Evolutionary conservation across 2,113 vertebrate genomes (phyloP), one percentile per base, ranked within the genome.

Genomic region (Lathamus discolor): DNA sequence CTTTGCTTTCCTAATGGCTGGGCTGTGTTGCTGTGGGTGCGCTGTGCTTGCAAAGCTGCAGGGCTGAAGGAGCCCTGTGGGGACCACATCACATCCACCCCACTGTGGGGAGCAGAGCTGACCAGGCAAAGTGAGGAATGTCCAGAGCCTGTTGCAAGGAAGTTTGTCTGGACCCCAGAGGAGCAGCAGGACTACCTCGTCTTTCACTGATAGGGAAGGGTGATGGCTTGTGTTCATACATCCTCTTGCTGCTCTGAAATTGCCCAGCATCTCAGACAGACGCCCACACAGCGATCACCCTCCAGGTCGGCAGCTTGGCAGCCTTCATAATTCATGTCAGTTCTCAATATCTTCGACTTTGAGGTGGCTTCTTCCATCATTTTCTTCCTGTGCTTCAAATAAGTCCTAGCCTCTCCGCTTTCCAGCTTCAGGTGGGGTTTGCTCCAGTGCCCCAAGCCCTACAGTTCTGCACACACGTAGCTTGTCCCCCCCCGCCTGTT

Each of bases 21-120:
- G 33, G 22, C 73, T 81, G n/a, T 3, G 3, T 31, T 2, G 7
- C 78, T 51, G n/a, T 0, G 1, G 9, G 10, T 29, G 35, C 0
- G 2, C 35, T 41, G 63, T 9, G 43, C 48, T 74, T 54, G 59
- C 17, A 79, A 24, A 81, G 20, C 48, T 51, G 35, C 28, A 27
- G 75, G 49, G 61, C 61, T 39, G 44, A 37, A 20, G 41, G 28
- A 6, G 17, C 63, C 62, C 66, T 43, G 1, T 2, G 1, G 8
- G 33, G 23, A 7, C 57, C 13, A 3, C 11, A 7, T 12, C 64
- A 27, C 1, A 2, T n/a, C 54, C 22, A 15, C 51, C 39, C 2
- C 7, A 1, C 14, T 10, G 1, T 5, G 17, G 23, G 69, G 33
- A 80, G 23, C 81, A 63, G 64, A 68, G 37, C 1, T 66, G 44